Evolutionary conservation across 2,113 vertebrate species (phyloP).

Genomic region (Chiloscyllium plagiosum): DNA sequence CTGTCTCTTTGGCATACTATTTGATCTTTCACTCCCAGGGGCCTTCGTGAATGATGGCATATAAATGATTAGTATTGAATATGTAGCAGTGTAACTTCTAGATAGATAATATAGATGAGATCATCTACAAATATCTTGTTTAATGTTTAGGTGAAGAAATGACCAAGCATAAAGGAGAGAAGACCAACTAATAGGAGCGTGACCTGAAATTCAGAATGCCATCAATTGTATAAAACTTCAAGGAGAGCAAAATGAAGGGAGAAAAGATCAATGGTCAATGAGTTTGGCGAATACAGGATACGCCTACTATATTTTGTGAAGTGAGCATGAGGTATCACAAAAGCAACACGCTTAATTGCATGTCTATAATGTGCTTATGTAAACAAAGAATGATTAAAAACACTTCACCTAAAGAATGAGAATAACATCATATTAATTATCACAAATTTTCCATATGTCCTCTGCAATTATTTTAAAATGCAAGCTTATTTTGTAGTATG

Average conservation of each 20-base stretch:
- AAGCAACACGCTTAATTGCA: not conserved
- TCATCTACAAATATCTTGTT: slow-evolving; percentile 29
- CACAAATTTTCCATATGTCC: not conserved
- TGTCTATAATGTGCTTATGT: not conserved
- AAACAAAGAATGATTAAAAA: not conserved
- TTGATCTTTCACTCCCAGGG: not conserved
- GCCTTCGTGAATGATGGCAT: slow-evolving; percentile 5
- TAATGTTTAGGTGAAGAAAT: slow-evolving; percentile 1
- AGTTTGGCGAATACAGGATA: not conserved
- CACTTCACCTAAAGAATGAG: not conserved
- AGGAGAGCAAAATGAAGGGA: not conserved
- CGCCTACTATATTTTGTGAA: not conserved
- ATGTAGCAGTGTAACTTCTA: not conserved
- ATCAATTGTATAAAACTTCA: not conserved
- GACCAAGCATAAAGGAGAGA: slow-evolving; percentile 4
- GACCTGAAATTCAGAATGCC: slow-evolving; percentile 21
- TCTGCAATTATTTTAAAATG: not conserved
- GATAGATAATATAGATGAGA: not conserved
- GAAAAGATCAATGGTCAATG: slow-evolving; percentile 13
- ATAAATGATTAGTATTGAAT: not conserved
- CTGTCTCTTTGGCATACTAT: not conserved
- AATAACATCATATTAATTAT: not conserved
- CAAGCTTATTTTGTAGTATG: not conserved
- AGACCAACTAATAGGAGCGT: not conserved
- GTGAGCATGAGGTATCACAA: not conserved